Conservation (phyloP, 1,140 invertebrate genomes). For the Diploscapter pachys region DNA sequence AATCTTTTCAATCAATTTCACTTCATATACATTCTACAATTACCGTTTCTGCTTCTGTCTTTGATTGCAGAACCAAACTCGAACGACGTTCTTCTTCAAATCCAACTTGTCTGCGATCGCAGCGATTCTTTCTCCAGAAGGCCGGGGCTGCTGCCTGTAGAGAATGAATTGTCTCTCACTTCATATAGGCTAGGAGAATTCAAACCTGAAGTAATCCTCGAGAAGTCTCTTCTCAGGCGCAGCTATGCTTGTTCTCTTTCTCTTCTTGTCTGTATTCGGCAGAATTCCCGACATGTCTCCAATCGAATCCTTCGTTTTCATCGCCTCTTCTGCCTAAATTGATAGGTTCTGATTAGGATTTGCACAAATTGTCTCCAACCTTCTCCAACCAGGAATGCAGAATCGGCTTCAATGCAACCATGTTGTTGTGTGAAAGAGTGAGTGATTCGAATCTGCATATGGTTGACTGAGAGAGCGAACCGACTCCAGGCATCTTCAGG, state of each 20-base stretch:
- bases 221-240: conserved; percentile 95
- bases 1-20: neutral
- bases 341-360: no score
- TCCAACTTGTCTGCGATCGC: conserved; percentile 98
- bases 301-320: conserved; percentile 52
- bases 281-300: conserved; percentile 51
- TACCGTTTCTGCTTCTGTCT: conserved; percentile 64
- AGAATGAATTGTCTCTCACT: neutral
- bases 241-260: conserved; percentile 96
- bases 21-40: no score
- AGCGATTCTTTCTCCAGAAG: conserved; percentile 97
- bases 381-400: conserved; percentile 98
- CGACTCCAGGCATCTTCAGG: conserved; percentile 93
- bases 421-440: conserved; percentile 97
- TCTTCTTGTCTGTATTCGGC: conserved; percentile 82
- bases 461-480: conserved; percentile 93
- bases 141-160: conserved; percentile 85
- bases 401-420: conserved; percentile 99
- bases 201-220: conserved; percentile 82
- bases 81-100: conserved; percentile 98
- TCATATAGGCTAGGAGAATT: no score
- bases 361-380: neutral
- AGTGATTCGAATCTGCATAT: conserved; percentile 95
- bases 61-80: conserved; percentile 99
- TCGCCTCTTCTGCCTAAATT: conserved; percentile 50